Evolutionary conservation across 2,888 invertebrate species (phyloP), one percentile per base, ranked within the genome.

Genomic region (Tiphia femorata): DNA sequence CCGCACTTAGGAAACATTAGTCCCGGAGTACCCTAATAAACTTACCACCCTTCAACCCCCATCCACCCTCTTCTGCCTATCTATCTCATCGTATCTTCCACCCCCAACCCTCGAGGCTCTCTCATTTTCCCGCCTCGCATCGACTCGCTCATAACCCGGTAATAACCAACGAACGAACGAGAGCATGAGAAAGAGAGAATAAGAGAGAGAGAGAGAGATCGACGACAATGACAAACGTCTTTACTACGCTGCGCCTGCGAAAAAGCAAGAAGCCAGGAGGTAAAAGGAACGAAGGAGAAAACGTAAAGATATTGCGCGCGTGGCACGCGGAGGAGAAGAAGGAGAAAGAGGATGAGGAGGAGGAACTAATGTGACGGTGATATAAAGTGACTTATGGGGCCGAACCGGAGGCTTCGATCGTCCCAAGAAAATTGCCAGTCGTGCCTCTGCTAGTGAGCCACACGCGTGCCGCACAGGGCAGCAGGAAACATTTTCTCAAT

Each of bases 151-250:
- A 60, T 60, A 60, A 60, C 51, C 41, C 19, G 37, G n/a, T 20
- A 17, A 12, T 21, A 19, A 21, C 42, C 42, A 21, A 40, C 19
- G 51, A 50, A 41, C 48, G 40, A 25, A 17, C 49, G n/a, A n/a
- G n/a, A n/a, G n/a, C n/a, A n/a, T n/a, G n/a, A n/a, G n/a, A n/a
- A n/a, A n/a, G n/a, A n/a, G n/a, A n/a, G n/a, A n/a, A n/a, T n/a
- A n/a, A n/a, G n/a, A n/a, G n/a, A n/a, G n/a, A n/a, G n/a, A n/a
- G n/a, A n/a, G n/a, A n/a, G n/a, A n/a, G n/a, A n/a, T n/a, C n/a
- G 55, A 42, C 55, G 62, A 56, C 62, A 62, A 44, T 62, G 60
- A 62, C 51, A 62, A 62, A 62, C 55, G 60, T 49, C 55, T 52
- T 60, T 46, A 54, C 49, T 59, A 53, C 58, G 12, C 14, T 44